Percentiles rank a stretch among this genome's conserved stretches.
Evolutionary conservation across 2,888 invertebrate species (phyloP).

Genomic region (Cantharis flavilabris): DNA sequence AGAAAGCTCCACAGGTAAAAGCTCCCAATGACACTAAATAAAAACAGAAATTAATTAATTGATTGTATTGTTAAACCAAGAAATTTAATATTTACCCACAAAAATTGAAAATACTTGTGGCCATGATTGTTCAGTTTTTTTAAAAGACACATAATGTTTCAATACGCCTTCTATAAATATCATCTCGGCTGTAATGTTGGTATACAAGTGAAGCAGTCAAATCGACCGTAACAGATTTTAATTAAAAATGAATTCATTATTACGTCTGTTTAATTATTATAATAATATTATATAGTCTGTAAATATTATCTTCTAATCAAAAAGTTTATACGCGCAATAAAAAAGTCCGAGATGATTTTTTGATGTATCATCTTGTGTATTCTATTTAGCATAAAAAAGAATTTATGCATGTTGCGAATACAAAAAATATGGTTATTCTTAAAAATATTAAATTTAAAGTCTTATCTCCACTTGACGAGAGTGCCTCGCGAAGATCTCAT

Average conservation of each 20-base stretch:
- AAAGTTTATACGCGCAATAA: not conserved
- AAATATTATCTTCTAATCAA: not conserved
- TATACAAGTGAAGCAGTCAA: not conserved
- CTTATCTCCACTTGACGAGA: too few species aligned
- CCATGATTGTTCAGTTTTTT: slow-evolving; percentile 2
- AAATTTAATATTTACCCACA: slow-evolving; percentile 25
- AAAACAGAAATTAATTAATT: not conserved
- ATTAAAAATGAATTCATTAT: not conserved
- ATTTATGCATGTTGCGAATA: not conserved
- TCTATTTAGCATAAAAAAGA: not conserved
- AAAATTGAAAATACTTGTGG: slow-evolving; percentile 25
- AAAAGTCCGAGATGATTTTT: not conserved
- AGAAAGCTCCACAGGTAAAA: slow-evolving; percentile 38
- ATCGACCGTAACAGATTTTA: not conserved
- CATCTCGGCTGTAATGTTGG: not conserved
- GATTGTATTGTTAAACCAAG: slow-evolving; percentile 8
- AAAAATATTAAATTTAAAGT: not conserved
- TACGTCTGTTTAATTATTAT: not conserved
- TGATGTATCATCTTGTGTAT: not conserved
- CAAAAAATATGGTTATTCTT: not conserved
- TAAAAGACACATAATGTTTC: not conserved
- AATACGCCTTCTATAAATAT: not conserved
- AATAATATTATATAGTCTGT: not conserved
- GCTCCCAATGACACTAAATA: slow-evolving; percentile 34
- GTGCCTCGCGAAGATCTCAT: too few species aligned